Conservation (phyloP, 2,888 invertebrate species). For the Hirtodrosophila histrioides region DNA sequence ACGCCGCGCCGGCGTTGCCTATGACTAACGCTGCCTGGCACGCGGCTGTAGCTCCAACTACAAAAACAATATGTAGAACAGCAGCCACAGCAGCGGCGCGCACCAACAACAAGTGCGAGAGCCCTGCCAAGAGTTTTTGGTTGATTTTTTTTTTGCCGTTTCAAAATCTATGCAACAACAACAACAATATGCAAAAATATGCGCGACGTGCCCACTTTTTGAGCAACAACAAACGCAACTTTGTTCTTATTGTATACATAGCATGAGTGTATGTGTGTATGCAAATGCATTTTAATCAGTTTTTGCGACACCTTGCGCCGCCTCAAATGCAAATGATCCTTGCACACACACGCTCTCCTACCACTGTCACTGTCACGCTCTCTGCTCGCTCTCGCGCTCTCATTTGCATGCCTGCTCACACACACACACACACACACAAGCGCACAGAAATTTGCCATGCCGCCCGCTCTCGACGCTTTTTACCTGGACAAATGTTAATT, state of each 20-base stretch:
- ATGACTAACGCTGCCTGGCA: slow-evolving; percentile 74
- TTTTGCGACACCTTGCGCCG: slow-evolving; percentile 71
- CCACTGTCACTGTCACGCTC: slow-evolving; percentile 40
- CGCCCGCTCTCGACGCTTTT: slow-evolving; percentile 58
- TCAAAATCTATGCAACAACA: slow-evolving; percentile 64
- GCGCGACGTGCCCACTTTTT: slow-evolving; percentile 79
- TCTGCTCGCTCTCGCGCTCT: slow-evolving; percentile 33
- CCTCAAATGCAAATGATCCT: slow-evolving; percentile 77
- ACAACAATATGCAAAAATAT: slow-evolving; percentile 61
- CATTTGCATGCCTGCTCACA: slow-evolving; percentile 27
- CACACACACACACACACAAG: slow-evolving; percentile 10
- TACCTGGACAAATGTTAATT: slow-evolving; percentile 80
- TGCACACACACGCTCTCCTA: slow-evolving; percentile 31
- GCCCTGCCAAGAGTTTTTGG: slow-evolving; percentile 35
- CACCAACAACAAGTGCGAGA: slow-evolving; percentile 63
- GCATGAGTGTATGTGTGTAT: slow-evolving; percentile 28
- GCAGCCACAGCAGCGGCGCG: slow-evolving; percentile 31
- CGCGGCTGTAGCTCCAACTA: slow-evolving; percentile 73
- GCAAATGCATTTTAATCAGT: slow-evolving; percentile 75
- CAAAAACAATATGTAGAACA: slow-evolving; percentile 76
- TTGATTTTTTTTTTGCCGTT: slow-evolving; percentile 38
- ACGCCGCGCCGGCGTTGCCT: slow-evolving; percentile 44
- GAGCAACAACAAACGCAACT: slow-evolving; percentile 56
- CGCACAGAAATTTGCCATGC: slow-evolving; percentile 49
- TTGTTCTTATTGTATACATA: slow-evolving; percentile 41